Base-by-base conservation (phyloP, 2,888 invertebrate species). In the Drosophila kanekoi region DNA sequence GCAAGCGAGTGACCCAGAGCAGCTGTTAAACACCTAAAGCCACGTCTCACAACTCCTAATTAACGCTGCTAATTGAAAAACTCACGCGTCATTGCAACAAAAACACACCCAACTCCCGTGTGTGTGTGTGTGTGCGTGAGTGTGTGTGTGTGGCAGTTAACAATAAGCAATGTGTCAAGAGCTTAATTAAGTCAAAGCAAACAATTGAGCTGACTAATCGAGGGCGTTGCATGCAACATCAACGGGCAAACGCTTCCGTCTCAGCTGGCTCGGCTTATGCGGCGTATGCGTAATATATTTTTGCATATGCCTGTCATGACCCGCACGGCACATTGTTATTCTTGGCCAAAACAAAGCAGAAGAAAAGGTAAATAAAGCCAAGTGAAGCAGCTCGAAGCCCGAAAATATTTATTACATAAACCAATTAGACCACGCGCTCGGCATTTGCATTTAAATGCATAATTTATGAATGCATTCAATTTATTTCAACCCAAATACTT, bases 401-500 rank as follows among this genome's bases (percentile, higher is more conserved):
- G 56, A 75, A 79, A 82, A 52, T 66, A 65, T 70, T 72, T 57
- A 71, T 82, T 82, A 89, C 78, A 67, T 83, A 83, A 83, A 70
- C 89, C 89, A 83, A 83, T 83, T 83, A 83, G 68, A 43, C 48
- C 69, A 35, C 62, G 67, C 43, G 64, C n/a, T n/a, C 49, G 56
- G 58, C 80, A 80, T 83, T 89, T 77, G 84, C 89, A 82, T 89
- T 60, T 48, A 58, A 75, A 82, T 89, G 82, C 79, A 81, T 89
- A 70, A 76, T 87, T 87, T 81, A 87, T 89, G 82, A 74, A 76
- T 89, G 80, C 87, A 66, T 65, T 64, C 64, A 51, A 28, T 56
- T 56, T 51, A 28, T 28, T 38, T 64, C 59, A 38, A 45, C 51
- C 47, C 59, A 62, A 60, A 64, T 70, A 28, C 28, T 64, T 38